Evolutionary conservation across 2,888 invertebrate genomes (phyloP), one percentile per base, ranked within the genome.

Genomic region (Troilus luridus): DNA sequence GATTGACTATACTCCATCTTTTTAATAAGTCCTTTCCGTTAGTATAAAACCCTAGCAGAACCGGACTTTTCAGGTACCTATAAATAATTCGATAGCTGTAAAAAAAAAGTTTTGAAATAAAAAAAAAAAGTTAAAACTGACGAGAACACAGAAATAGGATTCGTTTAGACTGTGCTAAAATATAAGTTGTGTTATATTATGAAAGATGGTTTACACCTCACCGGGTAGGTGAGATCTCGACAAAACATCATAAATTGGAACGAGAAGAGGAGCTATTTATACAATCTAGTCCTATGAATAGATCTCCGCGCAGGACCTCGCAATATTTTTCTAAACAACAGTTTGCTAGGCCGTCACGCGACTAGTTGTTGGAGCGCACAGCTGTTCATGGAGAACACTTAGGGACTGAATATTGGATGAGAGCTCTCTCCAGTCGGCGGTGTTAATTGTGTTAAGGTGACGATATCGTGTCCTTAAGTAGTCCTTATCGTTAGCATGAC

Each of bases 401-500:
- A 67, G 24, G 12, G 6, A 6, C 5, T 67, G 24, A 67, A 67
- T 67, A 67, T 67, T 67, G 12, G 67, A 67, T 67, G 24, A 67
- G 67, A 24, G 8, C 24, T 24, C 24, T 27, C 67, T 67, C 41
- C 24, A 24, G 24, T 14, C 12, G 3, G 5, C 11, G 67, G 67
- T 24, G 67, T 24, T 67, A 67, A 67, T 67, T 67, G 67, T 67
- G 24, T 67, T 67, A 67, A n/a, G 24, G 67, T 67, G 67, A 24
- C 24, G 67, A 67, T 67, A 67, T 67, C 67, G 64, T 64, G 64
- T n/a, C 64, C 10, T 64, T 64, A 64, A 64, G 64, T 64, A 64
- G n/a, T 1, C 64, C n/a, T 64, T 64, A 64, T 64, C 41, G 11
- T 64, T 64, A 9, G n/a, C n/a, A n/a, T 64, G n/a, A 64, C 64